phyloP scores from a whole-genome alignment of 1,140 invertebrate genomes.

The Drosophila erecta region DNA sequence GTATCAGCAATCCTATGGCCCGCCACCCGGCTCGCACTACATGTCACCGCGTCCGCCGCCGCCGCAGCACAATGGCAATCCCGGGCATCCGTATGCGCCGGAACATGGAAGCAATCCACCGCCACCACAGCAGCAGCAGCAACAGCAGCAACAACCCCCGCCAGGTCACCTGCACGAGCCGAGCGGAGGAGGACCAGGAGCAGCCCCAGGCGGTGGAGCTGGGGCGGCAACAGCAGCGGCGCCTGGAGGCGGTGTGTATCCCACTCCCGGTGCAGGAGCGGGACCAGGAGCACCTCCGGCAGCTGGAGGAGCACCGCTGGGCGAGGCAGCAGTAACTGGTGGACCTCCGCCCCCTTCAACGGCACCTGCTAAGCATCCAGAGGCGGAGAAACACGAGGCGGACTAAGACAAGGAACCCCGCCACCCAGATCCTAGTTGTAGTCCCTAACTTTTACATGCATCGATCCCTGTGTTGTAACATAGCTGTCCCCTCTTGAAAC shows the following conservation, averaged over 20 bases:
- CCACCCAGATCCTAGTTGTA: constrained; percentile 13
- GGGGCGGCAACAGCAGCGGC: not conserved
- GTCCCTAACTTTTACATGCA: constrained; percentile 8
- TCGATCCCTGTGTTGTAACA: constrained; percentile 49
- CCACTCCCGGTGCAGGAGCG: constrained; percentile 6
- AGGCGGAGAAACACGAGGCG: constrained; percentile 61
- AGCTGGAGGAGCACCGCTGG: constrained; percentile 4
- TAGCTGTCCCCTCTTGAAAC: constrained; percentile 30
- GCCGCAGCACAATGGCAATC: constrained; percentile 63
- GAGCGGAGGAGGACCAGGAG: constrained; percentile 6
- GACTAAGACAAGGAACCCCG: constrained; percentile 32
- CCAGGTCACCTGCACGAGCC: constrained; percentile 36
- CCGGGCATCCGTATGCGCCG: constrained; percentile 46
- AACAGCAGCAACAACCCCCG: constrained; percentile 11
- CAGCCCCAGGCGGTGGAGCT: constrained; percentile 2
- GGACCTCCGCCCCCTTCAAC: constrained; percentile 5
- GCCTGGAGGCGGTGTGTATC: constrained; percentile 7
- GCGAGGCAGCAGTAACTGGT: constrained; percentile 11
- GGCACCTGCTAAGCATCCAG: constrained; percentile 42
- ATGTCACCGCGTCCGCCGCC: constrained; percentile 71
- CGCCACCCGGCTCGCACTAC: constrained; percentile 85
- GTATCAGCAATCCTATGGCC: constrained; percentile 88
- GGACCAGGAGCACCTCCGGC: constrained; percentile 6
- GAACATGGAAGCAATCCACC: constrained; percentile 47
- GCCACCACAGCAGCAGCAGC: constrained; percentile 39